Evolutionary conservation across 2,888 invertebrate genomes (phyloP).

Genomic region (Cephus pygmeus): DNA sequence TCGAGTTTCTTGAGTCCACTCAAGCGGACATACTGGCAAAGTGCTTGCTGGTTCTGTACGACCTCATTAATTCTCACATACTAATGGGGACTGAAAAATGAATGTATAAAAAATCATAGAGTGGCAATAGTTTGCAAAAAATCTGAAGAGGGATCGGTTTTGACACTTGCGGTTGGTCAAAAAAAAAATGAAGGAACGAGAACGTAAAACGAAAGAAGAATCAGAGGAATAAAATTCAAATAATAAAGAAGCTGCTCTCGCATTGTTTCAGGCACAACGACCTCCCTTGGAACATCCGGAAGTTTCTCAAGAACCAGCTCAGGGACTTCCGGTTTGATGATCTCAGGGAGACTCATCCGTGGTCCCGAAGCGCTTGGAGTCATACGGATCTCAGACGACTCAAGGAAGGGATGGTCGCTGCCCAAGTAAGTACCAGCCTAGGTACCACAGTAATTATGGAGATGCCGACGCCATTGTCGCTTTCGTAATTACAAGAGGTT

Average conservation of each 20-base stretch:
- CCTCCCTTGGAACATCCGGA: conserved; percentile 90
- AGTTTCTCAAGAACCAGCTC: conserved; percentile 89
- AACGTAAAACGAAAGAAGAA: not conserved
- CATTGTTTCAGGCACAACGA: conserved; percentile 81
- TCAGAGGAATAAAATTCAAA: not conserved
- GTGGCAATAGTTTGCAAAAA: not conserved
- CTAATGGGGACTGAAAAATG: not conserved
- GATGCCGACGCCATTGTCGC: not conserved
- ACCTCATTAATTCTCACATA: not conserved
- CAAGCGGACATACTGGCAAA: not conserved
- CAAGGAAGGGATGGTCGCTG: conserved; percentile 79
- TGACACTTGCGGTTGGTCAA: not conserved
- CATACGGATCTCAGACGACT: conserved; percentile 83
- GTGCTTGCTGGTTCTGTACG: not conserved
- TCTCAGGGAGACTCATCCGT: conserved; percentile 76
- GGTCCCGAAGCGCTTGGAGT: conserved; percentile 80
- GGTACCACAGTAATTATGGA: not conserved
- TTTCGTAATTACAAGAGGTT: not conserved
- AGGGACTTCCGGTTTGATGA: conserved; percentile 84
- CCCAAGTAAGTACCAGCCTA: conserved; percentile 72
- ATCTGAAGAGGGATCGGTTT: not conserved
- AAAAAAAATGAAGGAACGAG: no score
- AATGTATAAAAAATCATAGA: not conserved
- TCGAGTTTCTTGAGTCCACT: not conserved
- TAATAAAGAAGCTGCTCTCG: not conserved